phyloP scores from a whole-genome alignment of 2,888 invertebrate genomes.

The Apomyelois bistriatella region DNA sequence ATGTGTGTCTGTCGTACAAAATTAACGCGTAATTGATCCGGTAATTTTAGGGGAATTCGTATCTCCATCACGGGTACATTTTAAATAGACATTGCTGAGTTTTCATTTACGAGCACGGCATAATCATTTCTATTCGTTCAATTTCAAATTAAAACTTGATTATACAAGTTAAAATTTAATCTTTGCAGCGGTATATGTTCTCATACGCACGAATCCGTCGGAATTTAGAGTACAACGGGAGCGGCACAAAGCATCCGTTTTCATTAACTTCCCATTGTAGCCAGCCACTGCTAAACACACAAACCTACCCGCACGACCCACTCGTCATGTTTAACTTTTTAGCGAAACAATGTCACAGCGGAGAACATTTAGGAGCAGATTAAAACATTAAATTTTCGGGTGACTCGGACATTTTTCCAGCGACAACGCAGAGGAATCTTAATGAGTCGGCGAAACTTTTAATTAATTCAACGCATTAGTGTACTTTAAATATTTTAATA shows the following conservation, averaged over 20 bases:
- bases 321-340: conserved; percentile 29
- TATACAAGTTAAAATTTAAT: conserved; percentile 12
- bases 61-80: conserved; percentile 1
- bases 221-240: neutral
- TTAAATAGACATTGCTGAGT: conserved; percentile 4
- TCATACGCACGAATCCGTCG: neutral
- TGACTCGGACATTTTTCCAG: conserved; percentile 26
- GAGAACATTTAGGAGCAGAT: conserved; percentile 26
- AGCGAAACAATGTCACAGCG: conserved; percentile 22
- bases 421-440: conserved; percentile 43
- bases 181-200: neutral
- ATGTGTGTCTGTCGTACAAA: conserved; percentile 19
- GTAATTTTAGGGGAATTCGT: conserved; percentile 13
- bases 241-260: conserved; percentile 20
- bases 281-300: conserved; percentile 11
- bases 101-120: conserved; percentile 2
- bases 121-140: conserved; percentile 7
- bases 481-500: conserved; percentile 50
- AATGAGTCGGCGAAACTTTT: conserved; percentile 59
- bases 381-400: conserved; percentile 23
- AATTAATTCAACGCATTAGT: conserved; percentile 59
- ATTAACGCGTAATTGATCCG: conserved; percentile 26
- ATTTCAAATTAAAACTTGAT: conserved; percentile 11
- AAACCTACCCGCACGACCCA: conserved; percentile 19
- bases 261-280: conserved; percentile 34